A percentile compares a stretch with the other conserved stretches of the same genome.
phyloP scores from a whole-genome alignment of 2,797 vertebrate species.

The Sebastes taczanowskii region DNA sequence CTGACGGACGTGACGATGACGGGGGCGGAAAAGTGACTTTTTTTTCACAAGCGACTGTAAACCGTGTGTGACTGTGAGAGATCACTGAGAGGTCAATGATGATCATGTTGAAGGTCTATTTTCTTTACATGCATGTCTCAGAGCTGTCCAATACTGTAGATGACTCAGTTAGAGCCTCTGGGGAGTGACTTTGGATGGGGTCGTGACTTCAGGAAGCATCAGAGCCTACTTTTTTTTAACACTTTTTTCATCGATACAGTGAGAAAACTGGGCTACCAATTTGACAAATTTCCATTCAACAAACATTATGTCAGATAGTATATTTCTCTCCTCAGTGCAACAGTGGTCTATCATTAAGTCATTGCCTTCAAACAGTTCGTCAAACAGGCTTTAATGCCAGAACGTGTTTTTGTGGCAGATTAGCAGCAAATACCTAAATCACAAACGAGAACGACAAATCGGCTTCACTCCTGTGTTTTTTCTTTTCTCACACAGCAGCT shows the following conservation, averaged over 20 bases:
- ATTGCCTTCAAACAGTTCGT: constrained; percentile 12
- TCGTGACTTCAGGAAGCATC: constrained; percentile 39
- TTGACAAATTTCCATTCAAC: constrained; percentile 17
- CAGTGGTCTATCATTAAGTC: constrained; percentile 67
- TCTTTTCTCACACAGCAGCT: constrained; percentile 44
- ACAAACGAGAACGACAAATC: constrained; percentile 58
- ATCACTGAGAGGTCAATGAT: constrained; percentile 48
- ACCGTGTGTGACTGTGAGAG: constrained; percentile 51
- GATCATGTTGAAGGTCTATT: constrained; percentile 40
- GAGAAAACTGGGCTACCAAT: constrained; percentile 48
- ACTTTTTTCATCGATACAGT: constrained; percentile 8
- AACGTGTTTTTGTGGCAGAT: constrained; percentile 48
- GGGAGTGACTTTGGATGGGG: constrained; percentile 39
- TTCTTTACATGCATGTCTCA: constrained; percentile 66
- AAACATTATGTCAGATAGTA: constrained; percentile 32
- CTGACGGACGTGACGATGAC: constrained; percentile 47
- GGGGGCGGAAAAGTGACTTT: constrained; percentile 52
- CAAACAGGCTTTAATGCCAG: constrained; percentile 24
- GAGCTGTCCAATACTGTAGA: constrained; percentile 15
- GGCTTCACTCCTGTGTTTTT: constrained; percentile 34
- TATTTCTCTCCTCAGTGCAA: constrained; percentile 76
- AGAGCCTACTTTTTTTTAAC: constrained; percentile 26
- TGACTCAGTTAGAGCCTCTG: constrained; percentile 16
- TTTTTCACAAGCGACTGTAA: constrained; percentile 61
- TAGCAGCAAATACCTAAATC: constrained; percentile 67